Evolutionary conservation across 92 coral and sea anemone species (phyloP), one percentile per base, ranked within the genome.

Genomic region (Epizoanthus stellaris): DNA sequence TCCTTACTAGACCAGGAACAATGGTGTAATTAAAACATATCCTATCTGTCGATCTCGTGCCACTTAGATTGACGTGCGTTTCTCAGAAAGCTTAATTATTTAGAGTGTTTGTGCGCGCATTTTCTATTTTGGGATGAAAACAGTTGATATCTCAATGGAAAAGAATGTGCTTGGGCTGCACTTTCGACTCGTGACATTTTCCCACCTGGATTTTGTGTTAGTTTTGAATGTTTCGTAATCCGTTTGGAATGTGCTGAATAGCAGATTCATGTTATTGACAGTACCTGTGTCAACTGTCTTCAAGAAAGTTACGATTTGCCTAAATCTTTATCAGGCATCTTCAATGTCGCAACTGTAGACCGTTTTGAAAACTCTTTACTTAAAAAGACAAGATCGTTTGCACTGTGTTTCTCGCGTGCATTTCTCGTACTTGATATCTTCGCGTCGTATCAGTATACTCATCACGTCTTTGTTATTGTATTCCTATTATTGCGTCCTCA

Each of bases 141-240:
- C 69, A 56, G 30, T 76, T 36, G 19, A 49, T 25, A 2, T 76
- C 3, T 75, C 38, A 59, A n/a, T 53, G 3, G 16, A 34, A 7
- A 6, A 42, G 83, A 79, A 79, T 79, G 83, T 79, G 83, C 83
- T 79, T 63, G 9, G 58, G 12, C 53, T 43, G 70, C 67, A 63
- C 60, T 79, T 63, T 79, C 60, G 62, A 10, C 14, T 42, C 58
- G 60, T 64, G 72, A 62, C 52, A 34, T 68, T 14, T 38, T 43
- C n/a, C 73, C 39, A 40, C 45, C 39, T 14, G 42, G 7, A 17
- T 21, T 4, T 43, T 43, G 70, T 45, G 10, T 5, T 38, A 36
- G 38, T 64, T 7, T 16, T 17, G 15, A 11, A 49, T 7, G 42
- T 63, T 38, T 17, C 59, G 21, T 63, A 40, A 21, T n/a, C 61